phyloP scores from a whole-genome alignment of 2,888 invertebrate species.

The Ecliptopera silaceata region DNA sequence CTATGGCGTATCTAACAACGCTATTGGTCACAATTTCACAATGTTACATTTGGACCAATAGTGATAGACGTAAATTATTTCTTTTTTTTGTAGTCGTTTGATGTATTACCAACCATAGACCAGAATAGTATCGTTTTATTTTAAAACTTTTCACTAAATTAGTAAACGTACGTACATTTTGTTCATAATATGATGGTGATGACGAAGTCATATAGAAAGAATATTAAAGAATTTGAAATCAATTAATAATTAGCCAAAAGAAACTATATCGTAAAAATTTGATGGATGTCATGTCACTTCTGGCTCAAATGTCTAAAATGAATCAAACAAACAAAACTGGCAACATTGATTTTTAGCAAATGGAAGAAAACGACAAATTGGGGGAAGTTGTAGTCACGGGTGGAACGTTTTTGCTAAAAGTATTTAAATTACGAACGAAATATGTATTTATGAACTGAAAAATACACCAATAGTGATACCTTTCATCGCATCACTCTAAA shows the following conservation, averaged over 20 bases:
- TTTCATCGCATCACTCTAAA: slow-evolving; percentile 7
- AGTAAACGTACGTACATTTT: no score
- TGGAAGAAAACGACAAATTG: background rate
- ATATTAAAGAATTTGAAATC: no score
- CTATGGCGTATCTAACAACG: slow-evolving; percentile 10
- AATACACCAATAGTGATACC: slow-evolving; percentile 6
- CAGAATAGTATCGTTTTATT: no score
- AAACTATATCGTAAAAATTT: no score
- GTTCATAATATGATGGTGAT: no score
- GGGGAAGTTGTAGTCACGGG: slow-evolving; percentile 16
- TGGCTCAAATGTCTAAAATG: no score
- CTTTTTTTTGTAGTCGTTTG: no score
- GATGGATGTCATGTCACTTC: no score
- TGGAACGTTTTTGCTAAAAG: slow-evolving; percentile 31
- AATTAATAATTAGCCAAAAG: no score
- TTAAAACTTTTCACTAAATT: no score
- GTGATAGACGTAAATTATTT: background rate
- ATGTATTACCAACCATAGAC: no score
- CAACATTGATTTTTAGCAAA: background rate
- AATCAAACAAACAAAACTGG: background rate
- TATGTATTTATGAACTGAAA: slow-evolving; percentile 10
- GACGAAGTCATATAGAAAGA: no score
- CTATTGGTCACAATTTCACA: slow-evolving; percentile 27
- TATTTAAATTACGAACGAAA: slow-evolving; percentile 24
- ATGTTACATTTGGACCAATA: slow-evolving; percentile 1